These are phyloP conservation scores for Leistus spinibarbis DNA, from an alignment of 2,888 invertebrate species.

Conservation along the genomic window DNA sequence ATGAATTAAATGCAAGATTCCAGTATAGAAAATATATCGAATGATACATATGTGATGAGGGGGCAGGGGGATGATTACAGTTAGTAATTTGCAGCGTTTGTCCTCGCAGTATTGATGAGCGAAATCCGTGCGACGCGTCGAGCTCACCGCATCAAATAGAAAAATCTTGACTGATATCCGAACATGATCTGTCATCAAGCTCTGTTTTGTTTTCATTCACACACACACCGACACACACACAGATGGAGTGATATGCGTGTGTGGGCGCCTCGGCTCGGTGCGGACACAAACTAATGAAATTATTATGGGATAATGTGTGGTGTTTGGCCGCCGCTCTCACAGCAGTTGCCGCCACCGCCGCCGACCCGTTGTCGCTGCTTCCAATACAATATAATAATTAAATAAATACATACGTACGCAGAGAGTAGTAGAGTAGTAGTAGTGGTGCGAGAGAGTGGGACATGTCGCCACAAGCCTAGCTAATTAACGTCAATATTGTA, in stretches of 20 bases:
- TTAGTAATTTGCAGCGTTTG: neutral
- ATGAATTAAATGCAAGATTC: too few relatives aligned
- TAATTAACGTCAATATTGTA: constrained; percentile 40
- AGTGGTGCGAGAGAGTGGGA: neutral
- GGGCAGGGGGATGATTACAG: too few relatives aligned
- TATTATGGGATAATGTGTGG: constrained; percentile 35
- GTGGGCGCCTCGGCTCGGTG: neutral
- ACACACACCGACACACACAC: neutral
- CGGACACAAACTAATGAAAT: constrained; percentile 25
- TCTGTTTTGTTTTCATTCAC: neutral
- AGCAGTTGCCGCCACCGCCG: neutral
- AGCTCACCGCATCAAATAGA: neutral
- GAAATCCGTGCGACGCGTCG: neutral
- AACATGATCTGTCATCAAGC: neutral
- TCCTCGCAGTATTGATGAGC: neutral
- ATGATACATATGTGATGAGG: too few relatives aligned
- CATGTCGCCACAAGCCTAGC: constrained; percentile 37
- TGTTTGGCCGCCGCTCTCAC: constrained; percentile 15
- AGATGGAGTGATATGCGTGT: neutral
- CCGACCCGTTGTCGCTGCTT: neutral
- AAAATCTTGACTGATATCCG: neutral
- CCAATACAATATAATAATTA: constrained; percentile 40
- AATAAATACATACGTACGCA: constrained; percentile 33
- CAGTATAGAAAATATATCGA: too few relatives aligned
- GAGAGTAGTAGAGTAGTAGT: neutral